phyloP scores from a whole-genome alignment of 2,113 vertebrate genomes.

The Furnarius figulus region DNA sequence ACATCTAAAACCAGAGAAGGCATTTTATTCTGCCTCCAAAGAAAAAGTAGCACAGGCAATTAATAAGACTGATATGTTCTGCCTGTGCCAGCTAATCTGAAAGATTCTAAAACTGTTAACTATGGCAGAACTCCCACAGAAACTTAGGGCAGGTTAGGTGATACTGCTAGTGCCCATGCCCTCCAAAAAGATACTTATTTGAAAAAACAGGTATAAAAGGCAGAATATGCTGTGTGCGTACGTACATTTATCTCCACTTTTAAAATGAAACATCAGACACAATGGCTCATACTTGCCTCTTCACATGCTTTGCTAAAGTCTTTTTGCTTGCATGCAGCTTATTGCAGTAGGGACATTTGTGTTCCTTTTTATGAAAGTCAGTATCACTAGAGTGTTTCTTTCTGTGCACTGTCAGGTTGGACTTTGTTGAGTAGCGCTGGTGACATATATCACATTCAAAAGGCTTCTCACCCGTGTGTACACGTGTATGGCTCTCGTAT shows the following conservation, averaged over 20 bases:
- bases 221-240: background rate
- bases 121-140: background rate
- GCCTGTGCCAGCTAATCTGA: background rate
- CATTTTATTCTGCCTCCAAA: background rate
- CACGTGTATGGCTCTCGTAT: conserved; percentile 94
- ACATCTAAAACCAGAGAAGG: background rate
- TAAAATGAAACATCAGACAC: background rate
- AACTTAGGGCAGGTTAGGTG: background rate
- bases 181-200: background rate
- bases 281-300: conserved; percentile 79
- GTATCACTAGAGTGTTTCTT: conserved; percentile 89
- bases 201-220: background rate
- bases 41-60: background rate
- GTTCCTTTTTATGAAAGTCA: conserved; percentile 91
- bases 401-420: conserved; percentile 95
- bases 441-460: conserved; percentile 97
- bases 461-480: conserved; percentile 97
- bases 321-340: conserved; percentile 97
- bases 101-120: background rate
- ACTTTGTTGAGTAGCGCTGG: conserved; percentile 97
- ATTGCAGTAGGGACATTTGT: conserved; percentile 94
- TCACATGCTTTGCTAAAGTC: conserved; percentile 91
- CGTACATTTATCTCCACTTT: background rate
- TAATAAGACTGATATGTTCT: background rate
- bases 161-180: background rate